Percentiles rank a stretch among this genome's conserved stretches.
Evolutionary conservation across 2,797 vertebrate species (phyloP).

Genomic region (Mus spretus): DNA sequence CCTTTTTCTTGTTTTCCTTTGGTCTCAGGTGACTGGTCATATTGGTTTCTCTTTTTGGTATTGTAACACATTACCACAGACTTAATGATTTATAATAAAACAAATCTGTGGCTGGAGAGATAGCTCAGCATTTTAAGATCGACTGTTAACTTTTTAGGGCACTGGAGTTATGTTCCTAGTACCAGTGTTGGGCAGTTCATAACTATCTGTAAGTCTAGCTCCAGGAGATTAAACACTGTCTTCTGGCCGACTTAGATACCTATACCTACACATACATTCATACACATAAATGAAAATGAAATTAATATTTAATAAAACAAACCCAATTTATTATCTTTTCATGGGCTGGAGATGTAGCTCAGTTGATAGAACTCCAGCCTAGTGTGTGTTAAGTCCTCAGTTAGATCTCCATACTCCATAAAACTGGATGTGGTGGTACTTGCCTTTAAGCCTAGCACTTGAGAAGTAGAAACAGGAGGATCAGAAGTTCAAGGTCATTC

Average conservation of each 20-base stretch:
- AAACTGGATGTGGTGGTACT: not conserved
- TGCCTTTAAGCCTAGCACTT: not conserved
- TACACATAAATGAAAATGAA: not conserved
- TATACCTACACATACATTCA: not conserved
- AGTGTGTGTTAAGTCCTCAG: not conserved
- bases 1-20: not conserved
- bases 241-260: not conserved
- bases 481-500: not conserved
- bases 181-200: not conserved
- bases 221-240: not conserved
- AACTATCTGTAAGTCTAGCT: not conserved
- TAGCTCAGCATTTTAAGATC: not conserved
- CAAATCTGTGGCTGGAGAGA: not conserved
- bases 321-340: not conserved
- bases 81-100: not conserved
- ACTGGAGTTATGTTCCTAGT: not conserved
- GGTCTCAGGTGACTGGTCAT: not conserved
- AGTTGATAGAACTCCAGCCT: not conserved
- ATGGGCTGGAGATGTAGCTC: not conserved
- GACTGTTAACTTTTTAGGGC: not conserved
- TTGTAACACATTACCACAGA: not conserved
- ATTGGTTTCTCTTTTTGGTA: constrained; percentile 26
- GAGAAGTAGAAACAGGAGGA: not conserved
- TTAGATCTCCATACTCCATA: not conserved
- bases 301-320: constrained; percentile 7